Evolutionary conservation across 1,140 invertebrate genomes (phyloP).

Genomic region (Hetaerina americana): DNA sequence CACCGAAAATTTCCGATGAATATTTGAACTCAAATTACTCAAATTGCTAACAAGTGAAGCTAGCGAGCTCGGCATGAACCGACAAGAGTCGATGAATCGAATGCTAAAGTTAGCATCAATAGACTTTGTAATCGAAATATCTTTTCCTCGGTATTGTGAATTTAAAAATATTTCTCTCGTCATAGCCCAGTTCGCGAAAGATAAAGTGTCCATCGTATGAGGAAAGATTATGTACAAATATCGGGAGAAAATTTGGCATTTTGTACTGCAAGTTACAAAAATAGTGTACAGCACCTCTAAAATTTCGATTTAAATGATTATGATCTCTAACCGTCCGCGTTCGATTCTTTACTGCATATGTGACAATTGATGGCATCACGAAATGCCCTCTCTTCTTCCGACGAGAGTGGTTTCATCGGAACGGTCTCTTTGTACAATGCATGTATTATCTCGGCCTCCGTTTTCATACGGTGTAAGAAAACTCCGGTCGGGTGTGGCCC

Average conservation of each 20-base stretch:
- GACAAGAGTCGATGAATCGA: background rate
- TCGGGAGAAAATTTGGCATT: slow-evolving; percentile 9
- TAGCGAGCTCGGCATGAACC: background rate
- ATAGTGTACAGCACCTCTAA: background rate
- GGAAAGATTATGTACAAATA: too few relatives aligned
- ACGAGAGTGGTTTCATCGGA: background rate
- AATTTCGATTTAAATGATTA: background rate
- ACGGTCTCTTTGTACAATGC: background rate
- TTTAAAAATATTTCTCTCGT: slow-evolving; percentile 18
- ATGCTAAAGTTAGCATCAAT: background rate
- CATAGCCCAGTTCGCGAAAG: slow-evolving; percentile 18
- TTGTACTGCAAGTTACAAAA: slow-evolving; percentile 4
- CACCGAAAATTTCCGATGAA: background rate
- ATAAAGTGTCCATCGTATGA: background rate
- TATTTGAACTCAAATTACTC: too few relatives aligned
- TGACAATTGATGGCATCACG: background rate
- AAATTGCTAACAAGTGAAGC: background rate
- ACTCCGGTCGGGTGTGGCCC: too few relatives aligned
- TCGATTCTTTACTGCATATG: background rate
- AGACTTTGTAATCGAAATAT: background rate
- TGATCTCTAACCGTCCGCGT: background rate
- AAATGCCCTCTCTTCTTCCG: background rate
- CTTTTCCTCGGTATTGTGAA: background rate
- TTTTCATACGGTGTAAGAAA: background rate
- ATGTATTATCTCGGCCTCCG: background rate